Base-by-base conservation (phyloP, 2,888 invertebrate species). In the Hypena proboscidalis region DNA sequence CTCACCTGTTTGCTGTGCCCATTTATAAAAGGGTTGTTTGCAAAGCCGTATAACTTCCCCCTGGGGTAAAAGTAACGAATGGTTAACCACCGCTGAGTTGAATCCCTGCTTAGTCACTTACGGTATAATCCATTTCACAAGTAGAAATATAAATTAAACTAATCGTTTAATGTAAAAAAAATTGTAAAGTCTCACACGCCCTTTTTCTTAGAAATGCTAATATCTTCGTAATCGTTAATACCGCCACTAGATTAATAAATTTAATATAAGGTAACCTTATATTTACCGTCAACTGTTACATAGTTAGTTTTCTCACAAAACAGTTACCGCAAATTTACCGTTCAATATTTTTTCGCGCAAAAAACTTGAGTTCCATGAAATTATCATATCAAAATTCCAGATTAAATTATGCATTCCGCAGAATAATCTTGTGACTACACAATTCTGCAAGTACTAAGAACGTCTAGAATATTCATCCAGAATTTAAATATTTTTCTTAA, bases 61-160 rank as follows among this genome's bases (percentile, higher is more conserved):
- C 41, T 36, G 43, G 66, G 46, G 63, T 69, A 66, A 65, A n/a
- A 39, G 68, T 75, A 68, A 77, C 75, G 67, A 77, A 80, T 77
- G 77, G 75, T 70, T 75, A 74, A 76, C 74, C 79, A 76, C 74
- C 73, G 66, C 66, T 60, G 60, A 49, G 52, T 68, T 41, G 55
- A 70, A 72, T 60, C 72, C 71, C 62, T 53, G 62, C 60, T 70
- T 73, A 67, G 56, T 63, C 58, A 62, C 51, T 34, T 33, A 44
- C 38, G 35, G 75, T 68, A 77, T 58, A 50, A 36, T 50, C 45
- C 19, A 21, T 39, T 13, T 45, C 47, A 61, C 26, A 65, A 48
- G 50, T 54, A 17, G 5, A 17, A 17, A n/a, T n/a, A n/a, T n/a
- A n/a, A n/a, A 17, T 17, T 4, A 17, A 17, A 17, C 5, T 17